Base-by-base conservation (phyloP, 2,113 vertebrate species). In the Lethenteron reissneri region DNA sequence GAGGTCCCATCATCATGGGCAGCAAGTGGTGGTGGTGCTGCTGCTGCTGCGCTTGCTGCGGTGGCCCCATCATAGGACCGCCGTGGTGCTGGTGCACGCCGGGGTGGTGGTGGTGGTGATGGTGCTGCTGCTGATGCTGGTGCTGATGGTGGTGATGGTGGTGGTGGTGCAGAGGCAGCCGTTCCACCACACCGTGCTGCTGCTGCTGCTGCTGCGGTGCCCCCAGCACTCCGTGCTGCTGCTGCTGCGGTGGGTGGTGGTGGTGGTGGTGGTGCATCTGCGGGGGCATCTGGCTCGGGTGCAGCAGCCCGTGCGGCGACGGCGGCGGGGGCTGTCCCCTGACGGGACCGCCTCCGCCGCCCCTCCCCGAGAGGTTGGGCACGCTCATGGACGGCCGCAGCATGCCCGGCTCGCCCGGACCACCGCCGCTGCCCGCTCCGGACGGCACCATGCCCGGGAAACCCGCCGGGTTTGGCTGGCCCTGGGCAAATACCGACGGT, bases 1-100 rank as follows among this genome's bases (percentile, higher is more conserved):
- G 41, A 41, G 41, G 41, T 41, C 41, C 41, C 87, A 97, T 90
- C 83, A 97, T 85, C 89, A 95, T 88, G 79, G 92, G 85, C 82
- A 41, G 41, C 41, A 41, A 41, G 41, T 41, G 41, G 41, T 41
- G 41, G 21, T 21, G 21, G 21, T 21, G 92, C 83, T 95, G 91
- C 74, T 85, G 81, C 82, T 91, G 86, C 75, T 90, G 81, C 79
- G 82, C 88, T 79, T 86, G 85, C 74, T 91, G 87, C 0, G 90
- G 83, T 71, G 89, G 82, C 83, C 41, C 41, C 41, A 41, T 41
- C 41, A 41, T 41, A 41, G 41, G 41, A 41, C 41, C 41, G 41
- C 41, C 41, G 41, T 41, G 41, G 41, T 41, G 41, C 41, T 41
- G 41, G 41, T 41, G 41, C 41, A 41, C 41, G 41, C 41, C 41